These are phyloP conservation scores for Lethenteron reissneri DNA, from an alignment of 2,113 vertebrate genomes.

Conservation along the genomic window DNA sequence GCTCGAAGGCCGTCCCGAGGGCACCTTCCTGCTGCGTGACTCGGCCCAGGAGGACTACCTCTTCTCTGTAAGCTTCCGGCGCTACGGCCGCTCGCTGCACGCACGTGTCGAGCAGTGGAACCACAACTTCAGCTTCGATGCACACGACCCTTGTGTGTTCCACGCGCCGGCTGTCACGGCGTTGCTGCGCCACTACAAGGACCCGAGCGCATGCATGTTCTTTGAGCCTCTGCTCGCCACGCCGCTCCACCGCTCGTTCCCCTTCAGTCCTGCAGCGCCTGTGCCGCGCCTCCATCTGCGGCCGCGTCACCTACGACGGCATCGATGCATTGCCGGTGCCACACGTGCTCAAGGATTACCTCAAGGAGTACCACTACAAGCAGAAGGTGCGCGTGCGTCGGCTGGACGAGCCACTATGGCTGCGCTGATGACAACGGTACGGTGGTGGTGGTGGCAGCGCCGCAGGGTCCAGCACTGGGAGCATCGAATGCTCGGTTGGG, in stretches of 20 bases:
- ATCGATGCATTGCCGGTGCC: conserved; percentile 79
- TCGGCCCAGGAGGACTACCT: conserved; percentile 98
- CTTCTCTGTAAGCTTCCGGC: conserved; percentile 97
- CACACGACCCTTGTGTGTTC: conserved; percentile 90
- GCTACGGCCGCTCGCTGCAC: conserved; percentile 82
- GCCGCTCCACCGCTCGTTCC: conserved; percentile 81
- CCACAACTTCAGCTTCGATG: conserved; percentile 97
- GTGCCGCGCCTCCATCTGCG: conserved; percentile 82
- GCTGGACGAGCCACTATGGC: conserved; percentile 30
- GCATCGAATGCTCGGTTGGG: too few relatives aligned
- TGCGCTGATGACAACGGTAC: too few relatives aligned
- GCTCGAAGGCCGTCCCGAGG: conserved; percentile 79
- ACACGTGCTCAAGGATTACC: conserved; percentile 84
- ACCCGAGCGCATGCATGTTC: conserved; percentile 98
- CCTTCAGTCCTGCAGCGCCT: conserved; percentile 88
- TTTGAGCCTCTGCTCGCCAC: conserved; percentile 89
- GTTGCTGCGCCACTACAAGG: conserved; percentile 92
- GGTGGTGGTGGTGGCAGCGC: too few relatives aligned
- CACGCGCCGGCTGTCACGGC: conserved; percentile 94
- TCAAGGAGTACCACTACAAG: conserved; percentile 99
- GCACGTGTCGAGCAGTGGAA: conserved; percentile 98
- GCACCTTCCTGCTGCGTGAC: conserved; percentile 90
- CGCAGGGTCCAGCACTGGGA: too few relatives aligned
- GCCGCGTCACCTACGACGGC: conserved; percentile 75
- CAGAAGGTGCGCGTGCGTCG: conserved; percentile 97